phyloP scores from a whole-genome alignment of 2,113 vertebrate species.

The Triplophysa dalaica region DNA sequence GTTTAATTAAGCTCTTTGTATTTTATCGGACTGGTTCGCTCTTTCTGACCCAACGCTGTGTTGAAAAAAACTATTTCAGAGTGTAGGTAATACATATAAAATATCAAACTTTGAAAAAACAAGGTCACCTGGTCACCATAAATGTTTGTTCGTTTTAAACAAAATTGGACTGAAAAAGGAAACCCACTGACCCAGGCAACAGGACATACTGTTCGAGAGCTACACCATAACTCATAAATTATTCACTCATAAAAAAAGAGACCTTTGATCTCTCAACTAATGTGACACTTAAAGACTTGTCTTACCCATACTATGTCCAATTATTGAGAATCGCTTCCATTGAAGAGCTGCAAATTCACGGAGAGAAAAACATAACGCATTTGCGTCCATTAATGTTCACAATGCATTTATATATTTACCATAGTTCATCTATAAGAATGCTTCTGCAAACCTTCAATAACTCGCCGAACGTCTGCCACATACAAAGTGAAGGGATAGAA shows the following conservation, averaged over 20 bases:
- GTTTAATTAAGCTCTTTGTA: too few relatives aligned
- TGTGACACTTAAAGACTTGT: background rate
- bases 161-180: too few relatives aligned
- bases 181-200: background rate
- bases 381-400: background rate
- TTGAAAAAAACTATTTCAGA: too few relatives aligned
- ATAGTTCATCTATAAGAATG: background rate
- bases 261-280: constrained; percentile 23
- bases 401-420: background rate
- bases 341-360: constrained; percentile 78
- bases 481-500: constrained; percentile 77
- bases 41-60: too few relatives aligned
- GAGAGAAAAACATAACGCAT: constrained; percentile 1
- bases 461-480: constrained; percentile 76
- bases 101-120: too few relatives aligned
- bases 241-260: too few relatives aligned
- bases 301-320: constrained; percentile 95
- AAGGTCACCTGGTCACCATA: too few relatives aligned
- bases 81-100: too few relatives aligned
- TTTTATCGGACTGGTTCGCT: too few relatives aligned
- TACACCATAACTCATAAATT: too few relatives aligned
- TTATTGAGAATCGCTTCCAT: constrained; percentile 83
- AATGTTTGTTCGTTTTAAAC: too few relatives aligned
- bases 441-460: constrained; percentile 70
- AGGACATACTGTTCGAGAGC: background rate